phyloP scores from a whole-genome alignment of 2,113 vertebrate genomes.

The Phalacrocorax aristotelis region DNA sequence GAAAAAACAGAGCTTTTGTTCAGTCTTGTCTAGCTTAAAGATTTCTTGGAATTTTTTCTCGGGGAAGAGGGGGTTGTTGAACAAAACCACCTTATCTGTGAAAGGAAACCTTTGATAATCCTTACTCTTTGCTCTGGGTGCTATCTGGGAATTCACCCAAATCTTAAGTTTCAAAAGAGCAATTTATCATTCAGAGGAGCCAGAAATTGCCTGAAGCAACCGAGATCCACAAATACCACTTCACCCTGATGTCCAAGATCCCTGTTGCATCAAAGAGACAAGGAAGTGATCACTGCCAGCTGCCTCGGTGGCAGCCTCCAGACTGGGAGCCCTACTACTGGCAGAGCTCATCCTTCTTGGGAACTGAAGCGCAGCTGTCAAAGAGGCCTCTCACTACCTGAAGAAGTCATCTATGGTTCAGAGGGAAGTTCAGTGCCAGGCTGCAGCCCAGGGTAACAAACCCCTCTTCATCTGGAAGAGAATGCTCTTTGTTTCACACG shows the following conservation, averaged over 20 bases:
- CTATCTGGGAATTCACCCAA: slow-evolving; percentile 59
- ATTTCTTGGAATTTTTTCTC: slow-evolving; percentile 8
- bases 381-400: slow-evolving; percentile 37
- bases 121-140: not conserved
- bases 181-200: slow-evolving; percentile 37
- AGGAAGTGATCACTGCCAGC: slow-evolving; percentile 11
- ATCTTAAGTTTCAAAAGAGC: slow-evolving; percentile 20
- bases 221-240: not conserved
- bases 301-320: not conserved
- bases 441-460: slow-evolving; percentile 1
- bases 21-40: not conserved
- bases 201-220: slow-evolving; percentile 43
- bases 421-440: slow-evolving; percentile 6
- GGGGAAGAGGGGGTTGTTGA: not conserved
- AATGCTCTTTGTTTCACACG: not conserved
- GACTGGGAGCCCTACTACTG: not conserved
- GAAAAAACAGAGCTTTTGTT: slow-evolving; percentile 47
- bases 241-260: not conserved
- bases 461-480: not conserved
- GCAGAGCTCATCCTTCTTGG: slow-evolving; percentile 20
- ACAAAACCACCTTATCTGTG: slow-evolving; percentile 28
- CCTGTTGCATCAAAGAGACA: slow-evolving; percentile 10
- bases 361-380: not conserved
- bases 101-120: slow-evolving; percentile 37
- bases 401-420: not conserved